These are phyloP conservation scores for Erebia aethiops DNA, from an alignment of 2,888 invertebrate genomes.

Conservation along the genomic window DNA sequence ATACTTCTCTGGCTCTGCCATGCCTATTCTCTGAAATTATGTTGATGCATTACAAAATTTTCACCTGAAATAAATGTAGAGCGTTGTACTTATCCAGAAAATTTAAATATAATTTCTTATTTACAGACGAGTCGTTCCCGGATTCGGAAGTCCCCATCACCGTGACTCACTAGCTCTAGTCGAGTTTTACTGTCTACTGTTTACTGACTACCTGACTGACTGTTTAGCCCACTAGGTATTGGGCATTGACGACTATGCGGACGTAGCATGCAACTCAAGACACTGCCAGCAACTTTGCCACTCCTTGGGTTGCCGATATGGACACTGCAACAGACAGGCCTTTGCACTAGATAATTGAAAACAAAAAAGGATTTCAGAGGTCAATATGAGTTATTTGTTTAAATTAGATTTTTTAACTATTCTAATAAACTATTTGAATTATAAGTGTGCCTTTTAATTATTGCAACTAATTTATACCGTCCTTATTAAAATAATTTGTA, in stretches of 20 bases:
- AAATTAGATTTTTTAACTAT: not conserved
- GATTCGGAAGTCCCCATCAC: not conserved
- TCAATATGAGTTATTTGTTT: no score
- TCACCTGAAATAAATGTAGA: no score
- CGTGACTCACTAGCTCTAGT: not conserved
- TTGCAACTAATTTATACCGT: no score
- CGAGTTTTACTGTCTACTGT: no score
- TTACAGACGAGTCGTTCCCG: not conserved
- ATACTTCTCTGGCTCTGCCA: no score
- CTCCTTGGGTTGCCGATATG: not conserved
- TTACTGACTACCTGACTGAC: no score
- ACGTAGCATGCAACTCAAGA: not conserved
- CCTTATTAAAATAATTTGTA: no score
- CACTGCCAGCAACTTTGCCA: not conserved
- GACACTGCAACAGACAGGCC: constrained; percentile 15
- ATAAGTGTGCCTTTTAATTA: no score
- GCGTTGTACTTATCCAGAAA: no score
- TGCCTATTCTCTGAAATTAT: no score
- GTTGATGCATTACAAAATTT: no score
- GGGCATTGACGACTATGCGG: not conserved
- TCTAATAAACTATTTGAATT: no score
- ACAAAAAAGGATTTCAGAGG: not conserved
- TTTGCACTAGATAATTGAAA: constrained; percentile 11
- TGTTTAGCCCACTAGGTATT: not conserved
- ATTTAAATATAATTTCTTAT: not conserved